Evolutionary conservation across 2,797 vertebrate genomes (phyloP).

Genomic region (Poecile montanus): DNA sequence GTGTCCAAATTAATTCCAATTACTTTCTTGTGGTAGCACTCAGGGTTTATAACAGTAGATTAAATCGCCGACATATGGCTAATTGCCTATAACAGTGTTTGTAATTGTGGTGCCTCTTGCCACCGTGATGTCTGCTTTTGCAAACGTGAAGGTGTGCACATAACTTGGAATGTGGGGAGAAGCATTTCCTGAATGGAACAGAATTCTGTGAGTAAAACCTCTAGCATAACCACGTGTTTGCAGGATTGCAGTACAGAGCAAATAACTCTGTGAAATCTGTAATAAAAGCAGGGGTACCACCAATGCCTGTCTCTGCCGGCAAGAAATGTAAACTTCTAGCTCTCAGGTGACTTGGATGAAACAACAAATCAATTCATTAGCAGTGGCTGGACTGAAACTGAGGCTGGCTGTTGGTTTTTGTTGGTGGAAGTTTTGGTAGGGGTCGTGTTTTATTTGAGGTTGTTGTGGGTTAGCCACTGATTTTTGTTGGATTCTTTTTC

Average conservation of each 20-base stretch:
- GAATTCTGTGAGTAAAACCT: background rate
- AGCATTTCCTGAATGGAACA: background rate
- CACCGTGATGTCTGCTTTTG: background rate
- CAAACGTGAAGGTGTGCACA: background rate
- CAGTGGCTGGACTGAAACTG: background rate
- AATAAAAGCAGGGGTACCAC: slow-evolving; percentile 8
- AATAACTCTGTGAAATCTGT: background rate
- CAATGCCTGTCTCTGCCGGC: slow-evolving; percentile 18
- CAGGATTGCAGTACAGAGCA: background rate
- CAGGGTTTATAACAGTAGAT: background rate
- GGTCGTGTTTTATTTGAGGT: slow-evolving; percentile 48
- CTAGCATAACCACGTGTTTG: background rate
- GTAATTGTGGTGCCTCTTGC: background rate
- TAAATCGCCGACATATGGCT: background rate
- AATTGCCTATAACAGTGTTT: slow-evolving; percentile 29
- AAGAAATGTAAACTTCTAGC: background rate
- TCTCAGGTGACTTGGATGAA: background rate
- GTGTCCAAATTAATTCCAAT: slow-evolving; percentile 49
- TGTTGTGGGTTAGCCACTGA: slow-evolving; percentile 29
- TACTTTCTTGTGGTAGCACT: slow-evolving; percentile 13
- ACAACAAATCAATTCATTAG: slow-evolving; percentile 28
- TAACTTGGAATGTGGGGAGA: background rate
- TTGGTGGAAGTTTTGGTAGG: slow-evolving; percentile 38
- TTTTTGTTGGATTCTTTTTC: slow-evolving; percentile 47
- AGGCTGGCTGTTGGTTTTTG: slow-evolving; percentile 22